A percentile compares a stretch with the other conserved stretches of the same genome.
phyloP scores from a whole-genome alignment of 2,797 vertebrate genomes.

The Rallus crepitans region DNA sequence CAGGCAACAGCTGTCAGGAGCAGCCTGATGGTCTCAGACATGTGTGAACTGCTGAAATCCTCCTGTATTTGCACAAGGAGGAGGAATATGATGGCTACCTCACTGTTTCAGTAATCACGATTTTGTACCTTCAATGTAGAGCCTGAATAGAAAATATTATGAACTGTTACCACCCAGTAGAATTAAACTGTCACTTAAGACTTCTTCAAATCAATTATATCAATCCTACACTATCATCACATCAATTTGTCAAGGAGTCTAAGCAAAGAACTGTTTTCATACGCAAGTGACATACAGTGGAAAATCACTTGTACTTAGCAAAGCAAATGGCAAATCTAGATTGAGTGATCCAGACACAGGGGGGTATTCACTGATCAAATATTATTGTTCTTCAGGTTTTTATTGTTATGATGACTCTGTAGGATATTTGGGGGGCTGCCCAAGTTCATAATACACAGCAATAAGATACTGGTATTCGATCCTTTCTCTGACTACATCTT shows the following conservation, averaged over 20 bases:
- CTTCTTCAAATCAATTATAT: background rate
- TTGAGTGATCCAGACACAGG: background rate
- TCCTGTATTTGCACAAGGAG: background rate
- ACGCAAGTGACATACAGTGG: background rate
- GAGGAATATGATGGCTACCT: background rate
- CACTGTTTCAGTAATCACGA: background rate
- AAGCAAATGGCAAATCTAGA: background rate
- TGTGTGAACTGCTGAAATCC: background rate
- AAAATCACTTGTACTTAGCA: background rate
- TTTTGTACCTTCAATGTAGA: background rate
- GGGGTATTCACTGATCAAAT: background rate
- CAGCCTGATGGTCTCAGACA: background rate
- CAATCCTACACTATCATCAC: background rate
- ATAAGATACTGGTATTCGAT: background rate
- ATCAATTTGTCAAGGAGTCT: background rate
- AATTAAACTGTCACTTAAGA: conserved; percentile 16
- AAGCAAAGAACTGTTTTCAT: background rate
- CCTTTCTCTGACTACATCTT: background rate
- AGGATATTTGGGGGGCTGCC: background rate
- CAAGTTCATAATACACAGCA: background rate
- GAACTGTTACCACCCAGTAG: background rate
- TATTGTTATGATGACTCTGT: background rate
- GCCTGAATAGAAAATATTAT: conserved; percentile 14
- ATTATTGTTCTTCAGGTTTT: background rate
- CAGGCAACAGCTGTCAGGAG: background rate